Conservation (phyloP, 2,113 vertebrate genomes). For the Nymphicus hollandicus region DNA sequence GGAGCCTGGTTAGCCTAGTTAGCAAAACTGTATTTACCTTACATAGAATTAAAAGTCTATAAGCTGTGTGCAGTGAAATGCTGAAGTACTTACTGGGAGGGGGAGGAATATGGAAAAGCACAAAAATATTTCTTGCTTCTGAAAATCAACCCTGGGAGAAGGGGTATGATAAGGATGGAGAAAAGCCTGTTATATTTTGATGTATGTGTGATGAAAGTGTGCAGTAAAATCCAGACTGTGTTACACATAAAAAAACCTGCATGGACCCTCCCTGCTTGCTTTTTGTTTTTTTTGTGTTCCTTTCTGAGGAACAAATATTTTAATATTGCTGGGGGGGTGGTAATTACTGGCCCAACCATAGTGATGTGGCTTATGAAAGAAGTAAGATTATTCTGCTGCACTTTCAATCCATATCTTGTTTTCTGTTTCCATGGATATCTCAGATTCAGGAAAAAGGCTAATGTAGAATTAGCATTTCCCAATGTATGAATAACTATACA, state of each 20-base stretch:
- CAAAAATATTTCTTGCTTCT: not conserved
- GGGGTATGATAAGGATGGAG: not conserved
- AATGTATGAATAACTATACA: not conserved
- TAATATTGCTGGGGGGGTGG: not conserved
- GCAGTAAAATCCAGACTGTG: not conserved
- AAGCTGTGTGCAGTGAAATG: not conserved
- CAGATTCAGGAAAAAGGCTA: not conserved
- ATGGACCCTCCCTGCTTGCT: not conserved
- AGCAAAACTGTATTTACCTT: not conserved
- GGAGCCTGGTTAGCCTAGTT: not conserved
- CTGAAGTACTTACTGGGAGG: not conserved
- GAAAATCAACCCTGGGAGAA: not conserved
- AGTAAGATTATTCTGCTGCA: not conserved
- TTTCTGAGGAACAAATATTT: not conserved
- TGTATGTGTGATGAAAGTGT: not conserved
- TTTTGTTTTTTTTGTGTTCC: fast-evolving
- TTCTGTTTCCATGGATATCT: slow-evolving; percentile 17
- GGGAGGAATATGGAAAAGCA: not conserved
- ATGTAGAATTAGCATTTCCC: not conserved
- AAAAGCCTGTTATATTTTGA: not conserved
- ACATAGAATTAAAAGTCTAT: not conserved
- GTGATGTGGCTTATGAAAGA: not conserved
- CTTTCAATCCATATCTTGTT: not conserved
- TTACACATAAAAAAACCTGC: not conserved
- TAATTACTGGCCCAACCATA: not conserved